Conservation (phyloP, 2,888 invertebrate genomes). For the Pseudolycoriella hygida region DNA sequence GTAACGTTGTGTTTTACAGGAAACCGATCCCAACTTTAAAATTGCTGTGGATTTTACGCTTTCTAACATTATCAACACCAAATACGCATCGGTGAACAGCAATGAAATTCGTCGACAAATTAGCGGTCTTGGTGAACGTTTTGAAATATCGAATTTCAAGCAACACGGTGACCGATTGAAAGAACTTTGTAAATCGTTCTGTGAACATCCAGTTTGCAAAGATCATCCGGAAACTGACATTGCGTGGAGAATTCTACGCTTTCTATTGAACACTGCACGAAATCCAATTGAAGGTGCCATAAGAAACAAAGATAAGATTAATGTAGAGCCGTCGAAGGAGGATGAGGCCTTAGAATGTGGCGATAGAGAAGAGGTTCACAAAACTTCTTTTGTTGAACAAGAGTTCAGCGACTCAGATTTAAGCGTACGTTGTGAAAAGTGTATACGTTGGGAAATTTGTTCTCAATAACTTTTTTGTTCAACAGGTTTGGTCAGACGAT, state of each 20-base stretch:
- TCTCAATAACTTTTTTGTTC: too few species aligned
- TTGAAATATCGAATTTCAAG: slow-evolving; percentile 30
- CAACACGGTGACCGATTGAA: slow-evolving; percentile 27
- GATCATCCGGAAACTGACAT: slow-evolving; percentile 26
- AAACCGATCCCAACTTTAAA: slow-evolving; percentile 25
- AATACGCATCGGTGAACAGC: slow-evolving; percentile 29
- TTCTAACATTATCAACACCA: slow-evolving; percentile 30
- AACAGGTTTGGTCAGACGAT: slow-evolving; percentile 25
- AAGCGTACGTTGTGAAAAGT: slow-evolving; percentile 18
- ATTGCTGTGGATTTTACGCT: slow-evolving; percentile 26
- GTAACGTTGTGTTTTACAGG: too few species aligned
- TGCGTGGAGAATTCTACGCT: slow-evolving; percentile 32
- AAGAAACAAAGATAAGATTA: slow-evolving; percentile 15
- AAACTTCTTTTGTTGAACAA: slow-evolving; percentile 4
- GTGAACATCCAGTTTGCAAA: slow-evolving; percentile 18
- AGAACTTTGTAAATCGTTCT: slow-evolving; percentile 20
- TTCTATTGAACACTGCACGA: slow-evolving; percentile 28
- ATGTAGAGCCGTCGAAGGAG: slow-evolving; percentile 8
- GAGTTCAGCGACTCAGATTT: slow-evolving; percentile 16
- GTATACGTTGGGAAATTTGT: too few species aligned
- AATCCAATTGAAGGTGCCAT: slow-evolving; percentile 21
- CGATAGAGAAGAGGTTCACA: slow-evolving; percentile 4
- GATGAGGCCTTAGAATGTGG: slow-evolving; percentile 11
- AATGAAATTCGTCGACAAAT: slow-evolving; percentile 29
- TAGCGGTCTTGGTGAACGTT: slow-evolving; percentile 29